Base-by-base conservation (phyloP, 2,888 invertebrate genomes). In the Mimachlamys varia region DNA sequence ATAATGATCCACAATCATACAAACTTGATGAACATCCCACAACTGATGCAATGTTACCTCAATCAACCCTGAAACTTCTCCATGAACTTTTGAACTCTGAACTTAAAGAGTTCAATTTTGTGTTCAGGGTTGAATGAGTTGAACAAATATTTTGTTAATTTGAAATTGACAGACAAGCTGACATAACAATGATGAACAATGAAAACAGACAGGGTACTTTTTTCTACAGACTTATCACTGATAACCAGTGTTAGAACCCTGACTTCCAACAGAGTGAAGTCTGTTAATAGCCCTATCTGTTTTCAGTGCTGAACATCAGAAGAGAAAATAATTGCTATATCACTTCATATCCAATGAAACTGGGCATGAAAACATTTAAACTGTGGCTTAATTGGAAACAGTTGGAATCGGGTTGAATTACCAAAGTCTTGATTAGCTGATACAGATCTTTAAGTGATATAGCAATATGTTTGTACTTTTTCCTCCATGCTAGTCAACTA, bases 401-500 rank as follows among this genome's bases (percentile, higher is more conserved):
- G 33, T 33, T 27, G 7, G 5, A 76, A 33, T 13, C 12, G 10
- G 33, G 76, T 33, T 0, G 13, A 5, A 33, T 27, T 33, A 76
- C 33, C 27, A 27, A 76, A 33, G 76, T 10, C 1, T 76, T 76
- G 10, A 3, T 33, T 76, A 76, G 22, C 76, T 76, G 76, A 76
- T 76, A 76, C 27, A 27, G 76, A 76, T 76, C 62, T 76, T 17
- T 5, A 76, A 27, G 76, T 76, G 76, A 76, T 76, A 76, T 76
- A 76, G 76, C 27, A 33, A 76, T 76, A 76, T 22, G 76, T 76
- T 76, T 76, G 76, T 76, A 33, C 76, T 76, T 76, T 76, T 76
- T 12, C 15, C 76, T 76, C 76, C 76, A 76, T 76, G 76, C 76
- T 33, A 76, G 76, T 76, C 33, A 22, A 76, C 76, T 76, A 33